Base-by-base conservation (phyloP, 2,797 vertebrate genomes). In the Peromyscus nudipes region DNA sequence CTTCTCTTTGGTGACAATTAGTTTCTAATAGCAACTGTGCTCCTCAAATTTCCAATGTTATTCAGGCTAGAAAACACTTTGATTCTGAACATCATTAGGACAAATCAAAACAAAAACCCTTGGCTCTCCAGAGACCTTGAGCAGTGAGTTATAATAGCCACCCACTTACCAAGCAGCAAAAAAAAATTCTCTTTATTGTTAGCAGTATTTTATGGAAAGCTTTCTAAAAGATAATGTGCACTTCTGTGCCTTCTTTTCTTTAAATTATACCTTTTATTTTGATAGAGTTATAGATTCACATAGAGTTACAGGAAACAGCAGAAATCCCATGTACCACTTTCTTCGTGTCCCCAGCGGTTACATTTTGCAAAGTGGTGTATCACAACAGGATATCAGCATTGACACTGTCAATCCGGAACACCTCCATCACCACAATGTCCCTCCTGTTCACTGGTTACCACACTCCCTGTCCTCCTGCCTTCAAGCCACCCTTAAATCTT, bases 21-120 rank as follows among this genome's bases (percentile, higher is more conserved):
- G 43, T 95, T 96, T 94, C 96, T 96, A 92, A 89, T 67, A 92
- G 87, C 89, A 81, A 94, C 52, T 13, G 37, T 55, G 37, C 37
- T 92, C 40, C 65, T 71, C 87, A 73, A n/a, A 67, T 84, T 71
- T 43, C 80, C 65, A 37, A 40, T 60, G 14, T 40, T 83, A 16
- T 73, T 40, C n/a, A 2, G 62, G 60, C 84, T 84, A n/a, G 80
- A 84, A 93, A 89, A 87, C 71, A 34, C 65, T 96, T 95, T 94
- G 57, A 84, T 94, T 90, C 69, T 83, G 60, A 90, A 49, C 88
- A 90, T 92, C 91, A 65, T 81, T 80, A 95, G 76, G 91, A 89
- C 64, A 95, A 89, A 52, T 89, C 75, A 75, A 92, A 96, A 82
- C 67, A 84, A 92, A 96, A 95, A n/a, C 21, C 0, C 25, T 46